Conservation (phyloP, 2,113 vertebrate genomes). For the Holacanthus passer region DNA sequence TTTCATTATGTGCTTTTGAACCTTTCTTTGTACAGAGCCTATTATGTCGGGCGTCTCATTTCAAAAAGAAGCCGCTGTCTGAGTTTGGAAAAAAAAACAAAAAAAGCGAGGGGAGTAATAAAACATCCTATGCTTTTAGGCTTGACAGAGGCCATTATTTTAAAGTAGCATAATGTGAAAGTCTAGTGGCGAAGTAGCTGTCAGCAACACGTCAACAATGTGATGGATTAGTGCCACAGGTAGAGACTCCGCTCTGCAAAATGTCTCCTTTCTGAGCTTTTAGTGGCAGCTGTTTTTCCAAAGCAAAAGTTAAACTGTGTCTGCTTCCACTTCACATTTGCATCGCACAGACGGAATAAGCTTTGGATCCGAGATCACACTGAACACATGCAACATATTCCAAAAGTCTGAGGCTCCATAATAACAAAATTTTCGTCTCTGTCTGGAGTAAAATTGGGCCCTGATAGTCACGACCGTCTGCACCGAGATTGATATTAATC, state of each 20-base stretch:
- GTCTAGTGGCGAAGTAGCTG: slow-evolving; percentile 50
- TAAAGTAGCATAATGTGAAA: slow-evolving; percentile 45
- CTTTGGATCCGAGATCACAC: neutral
- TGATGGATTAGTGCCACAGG: slow-evolving; percentile 60
- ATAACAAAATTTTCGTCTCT: neutral
- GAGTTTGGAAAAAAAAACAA: neutral
- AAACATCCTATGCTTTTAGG: slow-evolving; percentile 57
- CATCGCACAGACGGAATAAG: neutral
- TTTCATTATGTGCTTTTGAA: neutral
- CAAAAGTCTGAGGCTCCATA: neutral
- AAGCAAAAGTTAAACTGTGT: neutral
- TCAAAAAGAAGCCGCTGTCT: slow-evolving; percentile 17
- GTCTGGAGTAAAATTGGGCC: neutral
- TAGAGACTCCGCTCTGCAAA: slow-evolving; percentile 25
- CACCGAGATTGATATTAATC: neutral
- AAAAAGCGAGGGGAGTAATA: slow-evolving; percentile 40
- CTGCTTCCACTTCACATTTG: slow-evolving; percentile 5
- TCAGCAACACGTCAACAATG: slow-evolving; percentile 35
- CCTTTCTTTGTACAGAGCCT: no score
- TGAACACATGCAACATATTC: neutral
- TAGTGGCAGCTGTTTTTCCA: slow-evolving; percentile 28
- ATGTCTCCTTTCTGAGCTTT: slow-evolving; percentile 33
- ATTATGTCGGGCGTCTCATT: neutral
- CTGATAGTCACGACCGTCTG: neutral
- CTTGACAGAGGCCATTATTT: slow-evolving; percentile 66